A percentile compares a stretch with the other conserved stretches of the same genome.
Conservation (phyloP, 64 coral and sea anemone species). For the Dendrophyllia cribrosa region DNA sequence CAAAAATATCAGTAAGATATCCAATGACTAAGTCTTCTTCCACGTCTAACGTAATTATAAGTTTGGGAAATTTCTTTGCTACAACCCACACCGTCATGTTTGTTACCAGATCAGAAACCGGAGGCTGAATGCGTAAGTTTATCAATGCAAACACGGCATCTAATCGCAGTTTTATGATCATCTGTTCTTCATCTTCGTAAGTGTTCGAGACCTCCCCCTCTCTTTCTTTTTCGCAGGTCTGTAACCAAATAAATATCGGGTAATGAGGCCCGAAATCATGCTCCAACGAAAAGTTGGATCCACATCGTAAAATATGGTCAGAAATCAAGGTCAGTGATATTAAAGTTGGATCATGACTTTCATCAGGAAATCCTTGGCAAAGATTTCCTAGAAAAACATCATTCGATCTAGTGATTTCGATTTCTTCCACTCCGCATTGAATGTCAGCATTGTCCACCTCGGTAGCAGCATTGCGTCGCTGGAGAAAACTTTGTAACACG, state of each 20-base stretch:
- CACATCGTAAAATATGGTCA: slow-evolving; percentile 26
- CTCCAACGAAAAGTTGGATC: not conserved
- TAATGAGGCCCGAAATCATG: slow-evolving; percentile 42
- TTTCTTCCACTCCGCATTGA: not conserved
- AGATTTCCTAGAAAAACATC: not conserved
- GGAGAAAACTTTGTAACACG: not conserved
- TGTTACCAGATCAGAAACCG: not conserved
- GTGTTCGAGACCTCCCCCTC: not conserved
- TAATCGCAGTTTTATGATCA: slow-evolving; percentile 38
- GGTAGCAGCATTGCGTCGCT: not conserved
- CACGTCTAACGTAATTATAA: slow-evolving; percentile 4
- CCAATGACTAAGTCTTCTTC: slow-evolving; percentile 73
- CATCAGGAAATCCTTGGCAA: not conserved
- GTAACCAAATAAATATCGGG: slow-evolving; percentile 75
- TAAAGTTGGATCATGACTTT: slow-evolving; percentile 1
- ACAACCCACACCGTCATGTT: slow-evolving; percentile 70
- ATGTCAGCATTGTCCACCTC: not conserved
- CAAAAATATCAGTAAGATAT: slow-evolving; percentile 56
- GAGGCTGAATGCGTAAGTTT: not conserved
- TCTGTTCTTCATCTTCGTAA: slow-evolving; percentile 48
- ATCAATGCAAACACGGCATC: not conserved
- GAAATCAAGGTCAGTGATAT: slow-evolving; percentile 43
- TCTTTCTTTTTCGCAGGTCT: slow-evolving; percentile 36
- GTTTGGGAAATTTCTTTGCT: slow-evolving; percentile 39
- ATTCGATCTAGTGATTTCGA: slow-evolving; percentile 1